Base-by-base conservation (phyloP, 2,113 vertebrate species). In the Acrocephalus arundinaceus region DNA sequence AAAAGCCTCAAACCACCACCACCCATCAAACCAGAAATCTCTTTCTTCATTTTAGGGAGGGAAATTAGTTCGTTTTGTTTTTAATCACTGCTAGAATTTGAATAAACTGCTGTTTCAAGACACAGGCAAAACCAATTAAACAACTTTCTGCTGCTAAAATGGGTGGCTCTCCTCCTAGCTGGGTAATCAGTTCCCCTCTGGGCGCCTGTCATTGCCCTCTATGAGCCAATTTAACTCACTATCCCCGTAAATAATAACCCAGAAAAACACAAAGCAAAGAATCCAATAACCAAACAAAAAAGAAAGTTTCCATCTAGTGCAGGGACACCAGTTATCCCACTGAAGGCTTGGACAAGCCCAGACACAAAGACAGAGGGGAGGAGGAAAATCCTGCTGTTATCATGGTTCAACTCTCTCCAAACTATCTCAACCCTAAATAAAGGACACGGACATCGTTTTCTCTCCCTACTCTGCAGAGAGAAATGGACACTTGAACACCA, bases 371-470 rank as follows among this genome's bases (percentile, higher is more conserved):
- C 10, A 94, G 19, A 76, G 12, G 14, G 24, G 25, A 77, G 24
- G 22, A 88, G 84, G 10, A 74, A 88, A 95, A 86, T 35, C 35
- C 55, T 5, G 3, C 35, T 39, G 54, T 62, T 74, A 58, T 4
- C 20, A 66, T 12, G 16, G 43, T n/a, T 84, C 46, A 86, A 4
- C 16, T 77, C 43, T 49, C 37, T 84, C 65, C 23, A 67, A 85
- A 74, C 43, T 10, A 35, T 33, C 55, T 90, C 63, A 88, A 52
- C 15, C 55, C 75, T 45, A 78, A 82, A 65, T 20, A 61, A 93
- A 74, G 30, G n/a, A 35, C 4, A 3, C 0, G 0, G 67, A 15
- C 54, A 51, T 46, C 1, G 1, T 43, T 65, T 95, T 78, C 55
- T 59, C 76, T 84, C 65, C 63, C 52, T 77, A 1, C 22, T 74